phyloP scores from a whole-genome alignment of 1,140 invertebrate genomes.

The Lepidostoma basale region DNA sequence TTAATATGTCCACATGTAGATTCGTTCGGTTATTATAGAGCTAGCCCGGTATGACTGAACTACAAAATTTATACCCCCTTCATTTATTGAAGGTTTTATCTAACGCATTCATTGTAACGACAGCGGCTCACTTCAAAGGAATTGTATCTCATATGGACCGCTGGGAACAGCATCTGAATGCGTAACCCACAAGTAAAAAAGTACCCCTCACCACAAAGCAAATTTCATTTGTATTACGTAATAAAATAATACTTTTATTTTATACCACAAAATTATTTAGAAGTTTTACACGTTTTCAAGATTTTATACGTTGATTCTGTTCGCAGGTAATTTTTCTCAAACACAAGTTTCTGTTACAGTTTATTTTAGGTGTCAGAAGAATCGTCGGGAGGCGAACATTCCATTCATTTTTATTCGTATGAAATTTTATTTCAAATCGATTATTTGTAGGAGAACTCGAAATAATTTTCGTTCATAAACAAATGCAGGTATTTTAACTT shows the following conservation, averaged over 20 bases:
- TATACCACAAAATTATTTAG: background rate
- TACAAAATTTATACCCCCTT: conserved; percentile 12
- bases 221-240: background rate
- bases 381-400: background rate
- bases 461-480: too few species aligned
- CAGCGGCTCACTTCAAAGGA: conserved; percentile 1
- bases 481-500: too few species aligned
- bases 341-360: background rate
- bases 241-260: background rate
- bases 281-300: background rate
- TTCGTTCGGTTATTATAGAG: background rate
- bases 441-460: background rate
- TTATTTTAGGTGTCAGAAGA: conserved; percentile 13
- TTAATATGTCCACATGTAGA: conserved; percentile 4
- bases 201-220: background rate
- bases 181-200: background rate
- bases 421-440: background rate
- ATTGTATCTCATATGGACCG: background rate
- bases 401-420: conserved; percentile 15
- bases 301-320: background rate
- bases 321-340: conserved; percentile 14
- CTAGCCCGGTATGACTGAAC: background rate
- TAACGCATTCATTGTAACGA: conserved; percentile 11
- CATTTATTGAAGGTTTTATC: conserved; percentile 17
- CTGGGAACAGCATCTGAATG: background rate